Conservation (phyloP, 1,140 invertebrate genomes). For the Lepeophtheirus salmonis region DNA sequence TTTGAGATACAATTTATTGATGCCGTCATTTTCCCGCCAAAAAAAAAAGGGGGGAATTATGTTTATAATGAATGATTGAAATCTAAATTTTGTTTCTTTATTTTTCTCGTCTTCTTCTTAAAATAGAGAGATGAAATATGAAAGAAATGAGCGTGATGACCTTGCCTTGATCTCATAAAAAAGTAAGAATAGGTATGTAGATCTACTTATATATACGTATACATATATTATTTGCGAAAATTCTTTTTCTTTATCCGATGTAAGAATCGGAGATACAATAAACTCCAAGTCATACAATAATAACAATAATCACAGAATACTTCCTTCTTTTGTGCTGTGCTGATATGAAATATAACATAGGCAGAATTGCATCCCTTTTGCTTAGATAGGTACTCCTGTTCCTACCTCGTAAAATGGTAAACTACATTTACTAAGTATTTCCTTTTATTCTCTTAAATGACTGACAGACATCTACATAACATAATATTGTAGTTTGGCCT, state of each 20-base stretch:
- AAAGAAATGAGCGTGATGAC: background rate
- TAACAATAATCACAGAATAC: background rate
- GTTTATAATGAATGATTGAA: too few relatives aligned
- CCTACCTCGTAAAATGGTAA: too few relatives aligned
- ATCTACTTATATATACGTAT: background rate
- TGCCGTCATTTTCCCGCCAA: background rate
- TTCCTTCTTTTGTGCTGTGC: background rate
- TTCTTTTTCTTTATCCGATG: background rate
- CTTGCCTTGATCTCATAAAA: background rate
- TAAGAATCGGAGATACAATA: background rate
- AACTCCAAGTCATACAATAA: background rate
- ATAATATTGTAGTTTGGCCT: too few relatives aligned
- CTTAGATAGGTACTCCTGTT: too few relatives aligned
- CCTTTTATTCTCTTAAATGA: too few relatives aligned
- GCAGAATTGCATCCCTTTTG: too few relatives aligned
- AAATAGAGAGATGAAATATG: background rate
- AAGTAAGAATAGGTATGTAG: background rate
- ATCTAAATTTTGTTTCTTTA: background rate
- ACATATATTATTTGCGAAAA: background rate
- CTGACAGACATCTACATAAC: too few relatives aligned
- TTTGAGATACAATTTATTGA: too few relatives aligned
- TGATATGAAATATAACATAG: too few relatives aligned
- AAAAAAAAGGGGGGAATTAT: too few relatives aligned
- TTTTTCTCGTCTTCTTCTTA: background rate
- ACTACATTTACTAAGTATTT: too few relatives aligned